Conservation (phyloP, 35 echinoderm and acorn worm genomes). For the Lytechinus variegatus region DNA sequence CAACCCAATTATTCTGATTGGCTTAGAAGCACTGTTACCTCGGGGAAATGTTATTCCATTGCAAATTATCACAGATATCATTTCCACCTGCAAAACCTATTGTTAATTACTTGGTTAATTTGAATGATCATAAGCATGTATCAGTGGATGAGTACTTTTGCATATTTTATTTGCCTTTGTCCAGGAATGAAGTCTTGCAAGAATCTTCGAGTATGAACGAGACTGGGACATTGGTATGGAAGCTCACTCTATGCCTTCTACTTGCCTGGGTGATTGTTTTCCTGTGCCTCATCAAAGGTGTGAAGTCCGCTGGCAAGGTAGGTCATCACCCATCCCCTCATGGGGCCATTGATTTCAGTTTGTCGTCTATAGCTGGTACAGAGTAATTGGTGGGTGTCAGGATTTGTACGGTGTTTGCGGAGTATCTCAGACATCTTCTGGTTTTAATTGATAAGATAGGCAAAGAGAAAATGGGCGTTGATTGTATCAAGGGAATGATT, state of each 20-base stretch:
- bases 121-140: too few relatives aligned
- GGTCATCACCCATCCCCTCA: background rate
- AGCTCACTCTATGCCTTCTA: constrained; percentile 62
- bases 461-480: background rate
- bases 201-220: constrained; percentile 74
- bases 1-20: too few relatives aligned
- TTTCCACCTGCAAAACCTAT: too few relatives aligned
- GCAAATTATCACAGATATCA: too few relatives aligned
- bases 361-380: background rate
- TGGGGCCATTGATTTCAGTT: background rate
- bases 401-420: background rate
- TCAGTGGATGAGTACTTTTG: background rate
- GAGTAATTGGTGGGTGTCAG: background rate
- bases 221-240: constrained; percentile 64
- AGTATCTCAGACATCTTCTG: too few relatives aligned
- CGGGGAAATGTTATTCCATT: too few relatives aligned
- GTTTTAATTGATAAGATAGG: background rate
- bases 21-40: too few relatives aligned
- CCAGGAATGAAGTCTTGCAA: constrained; percentile 64
- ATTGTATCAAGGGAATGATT: too few relatives aligned
- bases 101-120: too few relatives aligned
- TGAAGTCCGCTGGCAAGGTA: constrained; percentile 93
- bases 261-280: constrained; percentile 72
- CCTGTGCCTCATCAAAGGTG: constrained; percentile 74
- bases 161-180: background rate